Evolutionary conservation across 2,797 vertebrate genomes (phyloP), one percentile per base, ranked within the genome.

Genomic region (Chrosomus eos): DNA sequence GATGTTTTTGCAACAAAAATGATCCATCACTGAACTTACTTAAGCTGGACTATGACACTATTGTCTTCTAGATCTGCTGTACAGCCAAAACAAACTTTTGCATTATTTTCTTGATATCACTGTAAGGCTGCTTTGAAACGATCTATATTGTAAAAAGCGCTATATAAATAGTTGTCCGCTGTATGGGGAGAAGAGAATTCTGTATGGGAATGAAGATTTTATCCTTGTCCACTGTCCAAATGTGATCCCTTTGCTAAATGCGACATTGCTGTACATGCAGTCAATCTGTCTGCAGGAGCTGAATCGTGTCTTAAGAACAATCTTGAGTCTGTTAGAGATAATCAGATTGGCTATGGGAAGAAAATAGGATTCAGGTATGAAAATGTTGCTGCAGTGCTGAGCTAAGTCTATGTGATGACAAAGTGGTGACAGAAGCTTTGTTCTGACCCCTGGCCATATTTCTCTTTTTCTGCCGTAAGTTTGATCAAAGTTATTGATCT

Each of bases 381-480:
- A 80, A 14, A 19, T 62, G 43, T 48, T 72, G n/a, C 33, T 45
- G 66, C n/a, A 28, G 23, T 43, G 36, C 16, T 31, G 51, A 36
- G 6, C 72, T 11, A 53, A 26, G 51, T 64, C 36, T 64, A 62
- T 48, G 58, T 64, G 74, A 58, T 3, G 36, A 33, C 1, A 60
- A 60, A 58, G 8, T 40, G 7, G 23, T 60, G 53, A 60, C 53
- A 18, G 26, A 38, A 53, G 62, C n/a, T 31, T 60, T 72, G 31
- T 38, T 73, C 36, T 80, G 80, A 85, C 64, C 88, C 55, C 51
- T 84, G 82, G 58, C 60, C 64, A 28, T 28, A n/a, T 51, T 74
- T 68, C 31, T 26, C 10, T 40, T 62, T 62, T 13, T 36, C 18
- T 28, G 9, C 21, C 38, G 3, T 19, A 64, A 60, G 14, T 71